These are phyloP conservation scores for Orestias chungarensis DNA, from an alignment of 2,797 vertebrate genomes.

Conservation along the genomic window DNA sequence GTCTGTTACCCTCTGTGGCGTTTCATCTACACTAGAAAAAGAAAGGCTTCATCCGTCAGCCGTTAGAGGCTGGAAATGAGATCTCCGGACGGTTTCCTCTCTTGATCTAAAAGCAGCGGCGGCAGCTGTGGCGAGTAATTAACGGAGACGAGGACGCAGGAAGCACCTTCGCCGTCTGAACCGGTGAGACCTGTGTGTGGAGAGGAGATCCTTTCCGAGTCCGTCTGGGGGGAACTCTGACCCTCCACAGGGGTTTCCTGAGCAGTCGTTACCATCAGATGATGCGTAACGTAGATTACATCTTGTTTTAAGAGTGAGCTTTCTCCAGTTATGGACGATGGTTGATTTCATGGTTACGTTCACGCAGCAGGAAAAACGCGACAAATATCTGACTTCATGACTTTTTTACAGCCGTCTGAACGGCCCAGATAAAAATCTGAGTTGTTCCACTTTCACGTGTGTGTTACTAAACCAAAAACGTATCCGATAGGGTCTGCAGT, in stretches of 20 bases:
- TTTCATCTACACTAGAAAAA: slow-evolving; percentile 31
- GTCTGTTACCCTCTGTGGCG: slow-evolving; percentile 9
- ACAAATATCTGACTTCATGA: too few relatives aligned
- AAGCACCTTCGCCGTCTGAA: slow-evolving; percentile 28
- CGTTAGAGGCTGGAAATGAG: slow-evolving; percentile 49
- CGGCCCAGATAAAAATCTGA: too few relatives aligned
- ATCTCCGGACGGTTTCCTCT: slow-evolving; percentile 49
- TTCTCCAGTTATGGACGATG: too few relatives aligned
- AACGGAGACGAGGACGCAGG: slow-evolving; percentile 37
- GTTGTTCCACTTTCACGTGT: too few relatives aligned
- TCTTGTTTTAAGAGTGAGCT: too few relatives aligned
- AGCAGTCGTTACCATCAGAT: too few relatives aligned
- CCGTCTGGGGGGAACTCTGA: background rate
- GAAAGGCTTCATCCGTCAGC: slow-evolving; percentile 46
- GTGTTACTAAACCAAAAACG: too few relatives aligned
- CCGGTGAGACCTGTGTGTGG: slow-evolving; percentile 1
- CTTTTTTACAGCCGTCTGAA: too few relatives aligned
- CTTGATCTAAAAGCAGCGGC: slow-evolving; percentile 41
- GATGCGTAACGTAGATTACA: too few relatives aligned
- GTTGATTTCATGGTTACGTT: too few relatives aligned
- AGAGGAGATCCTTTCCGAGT: background rate
- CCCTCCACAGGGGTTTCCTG: background rate
- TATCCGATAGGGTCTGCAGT: too few relatives aligned
- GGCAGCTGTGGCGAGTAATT: slow-evolving; percentile 53
- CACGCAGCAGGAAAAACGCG: too few relatives aligned